Base-by-base conservation (phyloP, 2,797 vertebrate species). In the Takifugu rubripes region DNA sequence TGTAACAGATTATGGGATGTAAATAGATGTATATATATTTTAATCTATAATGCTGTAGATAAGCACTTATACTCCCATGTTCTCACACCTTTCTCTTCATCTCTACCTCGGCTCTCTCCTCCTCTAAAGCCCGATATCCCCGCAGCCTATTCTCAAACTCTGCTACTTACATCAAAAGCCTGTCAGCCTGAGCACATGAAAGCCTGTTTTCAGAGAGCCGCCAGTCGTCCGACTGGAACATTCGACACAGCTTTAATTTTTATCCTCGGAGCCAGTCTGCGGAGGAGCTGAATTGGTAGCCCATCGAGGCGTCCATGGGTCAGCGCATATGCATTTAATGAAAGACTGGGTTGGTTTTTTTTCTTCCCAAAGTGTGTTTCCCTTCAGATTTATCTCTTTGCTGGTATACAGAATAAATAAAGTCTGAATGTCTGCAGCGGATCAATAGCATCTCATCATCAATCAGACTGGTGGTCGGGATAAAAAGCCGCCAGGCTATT, bases 151-250 rank as follows among this genome's bases (percentile, higher is more conserved):
- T 75, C 71, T 79, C 66, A 86, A 59, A 72, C 74, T 84, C 69
- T 59, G 61, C 66, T 61, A 59, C 77, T 84, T 74, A 82, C 84
- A 86, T 90, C 82, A 88, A 87, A 88, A 82, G 76, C 70, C 84
- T 80, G 85, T 88, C 85, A 88, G 82, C 50, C 59, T n/a, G 62
- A 73, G 70, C 74, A 78, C 81, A 82, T 87, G 79, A 90, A 89
- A 90, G 81, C 77, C 59, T 77, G 71, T 74, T 79, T 84, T 78
- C 70, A 54, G 47, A 73, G 71, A 81, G 63, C 75, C 50, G 60
- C 77, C 65, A 57, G 16, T 74, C 70, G 59, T 77, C 68, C 46
- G 61, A 72, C 76, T 79, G 75, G 51, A 82, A 81, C 77, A 48
- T 61, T 68, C 49, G 2, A 69, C 57, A 33, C 49, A 52, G 74